Evolutionary conservation across 2,797 vertebrate species (phyloP).

Genomic region (Tenualosa thibaudeaui): DNA sequence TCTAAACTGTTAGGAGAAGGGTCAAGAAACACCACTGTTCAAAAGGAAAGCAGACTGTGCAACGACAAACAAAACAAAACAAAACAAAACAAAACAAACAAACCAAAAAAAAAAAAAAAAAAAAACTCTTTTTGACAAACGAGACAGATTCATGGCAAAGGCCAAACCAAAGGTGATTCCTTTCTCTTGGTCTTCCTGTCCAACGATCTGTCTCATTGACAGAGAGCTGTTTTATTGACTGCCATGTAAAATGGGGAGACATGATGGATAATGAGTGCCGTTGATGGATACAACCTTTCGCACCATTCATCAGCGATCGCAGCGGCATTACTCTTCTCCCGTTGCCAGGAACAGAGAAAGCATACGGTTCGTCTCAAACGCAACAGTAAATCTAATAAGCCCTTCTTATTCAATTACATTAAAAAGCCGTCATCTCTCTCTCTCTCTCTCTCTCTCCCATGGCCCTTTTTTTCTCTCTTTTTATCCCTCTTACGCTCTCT

Average conservation of each 20-base stretch:
- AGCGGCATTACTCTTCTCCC: conserved; percentile 37
- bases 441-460: not conserved
- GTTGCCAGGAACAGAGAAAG: conserved; percentile 53
- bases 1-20: not conserved
- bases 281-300: conserved; percentile 58
- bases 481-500: not conserved
- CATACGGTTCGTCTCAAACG: conserved; percentile 50
- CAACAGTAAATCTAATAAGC: conserved; percentile 52
- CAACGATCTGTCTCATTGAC: conserved; percentile 52
- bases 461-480: not conserved
- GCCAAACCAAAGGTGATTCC: not conserved
- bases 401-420: conserved; percentile 42
- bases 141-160: not conserved
- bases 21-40: not conserved
- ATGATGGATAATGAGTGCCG: conserved; percentile 52
- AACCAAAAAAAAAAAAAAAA: not conserved
- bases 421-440: conserved; percentile 50
- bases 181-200: not conserved
- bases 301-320: conserved; percentile 58
- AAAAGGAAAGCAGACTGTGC: not conserved
- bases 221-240: conserved; percentile 57
- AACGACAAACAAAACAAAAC: not conserved
- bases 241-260: conserved; percentile 36
- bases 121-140: conserved; percentile 1
- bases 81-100: not conserved